Evolutionary conservation across 1,140 invertebrate genomes (phyloP).

Genomic region (Drosophila pseudoobscura): DNA sequence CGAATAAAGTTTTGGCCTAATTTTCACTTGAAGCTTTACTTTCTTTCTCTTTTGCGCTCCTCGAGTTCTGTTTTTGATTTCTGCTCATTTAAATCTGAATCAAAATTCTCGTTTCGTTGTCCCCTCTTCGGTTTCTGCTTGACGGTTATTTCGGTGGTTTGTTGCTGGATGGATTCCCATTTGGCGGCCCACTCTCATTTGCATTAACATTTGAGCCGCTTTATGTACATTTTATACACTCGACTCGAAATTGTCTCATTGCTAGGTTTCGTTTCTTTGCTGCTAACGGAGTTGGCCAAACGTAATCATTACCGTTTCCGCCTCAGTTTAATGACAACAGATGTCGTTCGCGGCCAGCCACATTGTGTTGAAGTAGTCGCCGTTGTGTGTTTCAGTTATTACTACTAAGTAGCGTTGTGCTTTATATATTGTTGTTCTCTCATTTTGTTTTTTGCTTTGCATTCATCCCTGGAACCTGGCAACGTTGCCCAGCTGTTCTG

Average conservation of each 20-base stretch:
- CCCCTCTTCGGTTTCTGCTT: not conserved
- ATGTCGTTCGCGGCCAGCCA: constrained; percentile 32
- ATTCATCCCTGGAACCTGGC: constrained; percentile 19
- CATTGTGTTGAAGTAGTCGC: constrained; percentile 26
- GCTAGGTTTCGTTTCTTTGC: constrained; percentile 4
- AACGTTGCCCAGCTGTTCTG: constrained; percentile 35
- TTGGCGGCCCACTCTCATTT: too few relatives aligned
- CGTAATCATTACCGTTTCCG: constrained; percentile 8
- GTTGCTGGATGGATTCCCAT: too few relatives aligned
- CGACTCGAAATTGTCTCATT: too few relatives aligned
- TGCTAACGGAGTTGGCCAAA: not conserved
- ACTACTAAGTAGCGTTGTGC: constrained; percentile 24
- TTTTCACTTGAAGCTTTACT: constrained; percentile 42
- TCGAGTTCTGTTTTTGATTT: constrained; percentile 10
- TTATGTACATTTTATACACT: constrained; percentile 6
- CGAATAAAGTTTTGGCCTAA: constrained; percentile 40
- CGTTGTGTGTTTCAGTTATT: constrained; percentile 29
- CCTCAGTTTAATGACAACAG: not conserved
- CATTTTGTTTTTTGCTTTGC: constrained; percentile 13
- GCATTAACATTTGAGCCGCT: constrained; percentile 7
- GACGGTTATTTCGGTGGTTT: too few relatives aligned
- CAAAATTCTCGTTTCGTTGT: not conserved
- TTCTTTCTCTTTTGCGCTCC: constrained; percentile 30
- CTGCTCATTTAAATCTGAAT: constrained; percentile 19
- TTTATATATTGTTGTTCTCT: constrained; percentile 26